A percentile compares a stretch with the other conserved stretches of the same genome.
phyloP scores from a whole-genome alignment of 2,113 vertebrate genomes.

The Anarrhichthys ocellatus region DNA sequence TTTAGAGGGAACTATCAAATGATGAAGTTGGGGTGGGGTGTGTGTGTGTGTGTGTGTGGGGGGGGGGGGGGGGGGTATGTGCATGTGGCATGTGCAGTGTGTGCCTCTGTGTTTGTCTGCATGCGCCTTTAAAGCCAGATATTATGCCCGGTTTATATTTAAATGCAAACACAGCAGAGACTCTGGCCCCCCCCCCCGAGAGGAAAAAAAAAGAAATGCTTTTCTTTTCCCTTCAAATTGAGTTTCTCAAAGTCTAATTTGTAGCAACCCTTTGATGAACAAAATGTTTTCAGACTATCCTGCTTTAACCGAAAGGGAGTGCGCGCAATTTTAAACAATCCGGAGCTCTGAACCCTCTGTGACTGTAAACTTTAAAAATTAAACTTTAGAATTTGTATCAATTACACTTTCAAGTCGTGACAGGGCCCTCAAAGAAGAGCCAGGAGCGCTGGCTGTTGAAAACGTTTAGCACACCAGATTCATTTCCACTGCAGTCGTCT shows the following conservation, averaged over 20 bases:
- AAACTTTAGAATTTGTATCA: slow-evolving; percentile 82
- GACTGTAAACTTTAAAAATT: slow-evolving; percentile 83
- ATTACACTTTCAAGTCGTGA: slow-evolving; percentile 82
- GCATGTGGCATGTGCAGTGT: slow-evolving; percentile 30
- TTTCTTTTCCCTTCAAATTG: slow-evolving; percentile 81
- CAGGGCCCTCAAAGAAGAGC: slow-evolving; percentile 76
- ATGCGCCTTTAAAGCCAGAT: slow-evolving; percentile 70
- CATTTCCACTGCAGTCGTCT: slow-evolving; percentile 76
- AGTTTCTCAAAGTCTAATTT: slow-evolving; percentile 83
- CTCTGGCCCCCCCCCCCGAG: slow-evolving; percentile 44
- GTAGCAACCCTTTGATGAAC: slow-evolving; percentile 83
- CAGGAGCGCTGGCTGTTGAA: slow-evolving; percentile 70
- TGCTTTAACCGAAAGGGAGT: slow-evolving; percentile 81
- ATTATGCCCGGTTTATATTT: slow-evolving; percentile 78
- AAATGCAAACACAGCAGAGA: slow-evolving; percentile 79
- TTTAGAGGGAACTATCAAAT: slow-evolving; percentile 43
- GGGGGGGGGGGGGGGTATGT: background rate
- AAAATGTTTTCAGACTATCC: slow-evolving; percentile 80
- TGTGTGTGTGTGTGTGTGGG: background rate
- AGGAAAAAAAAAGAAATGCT: slow-evolving; percentile 58
- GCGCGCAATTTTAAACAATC: slow-evolving; percentile 83
- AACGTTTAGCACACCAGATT: slow-evolving; percentile 71
- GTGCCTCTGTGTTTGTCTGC: slow-evolving; percentile 48
- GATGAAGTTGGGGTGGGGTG: slow-evolving; percentile 11
- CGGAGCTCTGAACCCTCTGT: slow-evolving; percentile 80